These are phyloP conservation scores for Pachycephus smyrnensis DNA, from an alignment of 2,888 invertebrate genomes.

Conservation along the genomic window DNA sequence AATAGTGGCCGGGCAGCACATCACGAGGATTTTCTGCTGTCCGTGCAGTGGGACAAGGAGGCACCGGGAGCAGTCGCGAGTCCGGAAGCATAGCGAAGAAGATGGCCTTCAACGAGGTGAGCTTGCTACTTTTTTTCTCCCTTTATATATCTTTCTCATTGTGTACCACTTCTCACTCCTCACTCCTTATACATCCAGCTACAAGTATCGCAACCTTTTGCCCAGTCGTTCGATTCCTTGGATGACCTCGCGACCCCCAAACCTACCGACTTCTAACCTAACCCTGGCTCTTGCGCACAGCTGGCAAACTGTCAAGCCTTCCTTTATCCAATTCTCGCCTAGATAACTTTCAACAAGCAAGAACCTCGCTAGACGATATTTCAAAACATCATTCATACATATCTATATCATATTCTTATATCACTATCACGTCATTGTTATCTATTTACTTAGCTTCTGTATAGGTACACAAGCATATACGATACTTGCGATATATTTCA, in stretches of 20 bases:
- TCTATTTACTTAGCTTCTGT: not conserved
- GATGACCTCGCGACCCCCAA: conserved; percentile 55
- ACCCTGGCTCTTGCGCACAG: conserved; percentile 54
- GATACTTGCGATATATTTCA: not conserved
- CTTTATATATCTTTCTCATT: not conserved
- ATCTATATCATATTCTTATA: not conserved
- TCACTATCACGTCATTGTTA: not conserved
- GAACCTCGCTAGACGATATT: not conserved
- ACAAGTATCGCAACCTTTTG: conserved; percentile 13
- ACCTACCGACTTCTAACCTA: conserved; percentile 52
- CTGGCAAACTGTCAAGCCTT: conserved; percentile 56
- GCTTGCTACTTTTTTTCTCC: conserved; percentile 49
- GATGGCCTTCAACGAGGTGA: conserved; percentile 85
- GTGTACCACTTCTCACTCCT: conserved; percentile 4
- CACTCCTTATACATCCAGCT: not conserved
- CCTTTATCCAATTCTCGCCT: conserved; percentile 13
- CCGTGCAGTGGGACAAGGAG: conserved; percentile 62
- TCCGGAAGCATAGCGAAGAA: conserved; percentile 64
- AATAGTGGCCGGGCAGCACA: conserved; percentile 37
- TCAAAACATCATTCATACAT: not conserved
- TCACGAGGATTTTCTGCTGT: conserved; percentile 35
- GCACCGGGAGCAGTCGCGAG: conserved; percentile 61
- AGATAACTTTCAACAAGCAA: not conserved
- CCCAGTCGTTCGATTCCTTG: conserved; percentile 35
- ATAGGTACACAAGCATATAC: not conserved